Conservation (phyloP, 2,113 vertebrate species). For the Podarcis raffonei region DNA sequence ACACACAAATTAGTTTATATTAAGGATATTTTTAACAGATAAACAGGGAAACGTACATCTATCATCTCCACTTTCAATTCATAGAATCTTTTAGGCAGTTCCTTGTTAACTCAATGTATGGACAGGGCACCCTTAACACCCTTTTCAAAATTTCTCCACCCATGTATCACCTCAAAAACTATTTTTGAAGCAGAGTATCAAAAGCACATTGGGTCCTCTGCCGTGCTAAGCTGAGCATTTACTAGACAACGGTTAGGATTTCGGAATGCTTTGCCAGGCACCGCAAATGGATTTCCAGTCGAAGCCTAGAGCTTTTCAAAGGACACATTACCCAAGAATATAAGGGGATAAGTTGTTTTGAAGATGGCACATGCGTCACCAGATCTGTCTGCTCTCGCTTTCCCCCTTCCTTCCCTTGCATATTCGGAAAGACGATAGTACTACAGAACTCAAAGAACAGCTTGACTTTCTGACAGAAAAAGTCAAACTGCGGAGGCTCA, state of each 20-base stretch:
- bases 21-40: no score
- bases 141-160: background rate
- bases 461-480: conserved; percentile 54
- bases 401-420: background rate
- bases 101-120: background rate
- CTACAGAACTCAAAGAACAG: conserved; percentile 29
- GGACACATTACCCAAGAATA: background rate
- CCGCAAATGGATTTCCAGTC: background rate
- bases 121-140: background rate
- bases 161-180: background rate
- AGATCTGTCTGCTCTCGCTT: background rate
- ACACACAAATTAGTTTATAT: no score
- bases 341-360: background rate
- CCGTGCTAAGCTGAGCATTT: background rate
- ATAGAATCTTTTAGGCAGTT: background rate
- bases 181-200: background rate
- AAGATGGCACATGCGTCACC: background rate
- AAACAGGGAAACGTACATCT: no score
- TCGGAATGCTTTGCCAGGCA: background rate
- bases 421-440: background rate
- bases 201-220: background rate
- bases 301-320: background rate
- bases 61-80: no score
- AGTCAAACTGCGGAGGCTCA: conserved; percentile 53
- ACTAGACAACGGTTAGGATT: background rate